Evolutionary conservation across 2,797 vertebrate genomes (phyloP), one percentile per base, ranked within the genome.

Genomic region (Streptopelia turtur): DNA sequence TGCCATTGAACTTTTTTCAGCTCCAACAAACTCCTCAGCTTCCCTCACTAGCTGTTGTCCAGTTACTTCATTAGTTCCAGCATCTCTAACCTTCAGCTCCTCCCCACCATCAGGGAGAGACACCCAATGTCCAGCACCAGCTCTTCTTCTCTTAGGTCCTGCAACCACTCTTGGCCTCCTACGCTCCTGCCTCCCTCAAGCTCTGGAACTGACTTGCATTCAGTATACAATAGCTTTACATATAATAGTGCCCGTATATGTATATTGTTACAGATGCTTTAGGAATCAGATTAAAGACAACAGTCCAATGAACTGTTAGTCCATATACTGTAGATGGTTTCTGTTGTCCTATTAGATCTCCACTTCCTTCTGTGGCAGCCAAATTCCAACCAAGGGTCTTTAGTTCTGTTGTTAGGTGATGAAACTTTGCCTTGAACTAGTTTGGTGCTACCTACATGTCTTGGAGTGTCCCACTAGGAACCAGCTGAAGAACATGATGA

Each of bases 161-260:
- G 23, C 20, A 69, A 53, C 33, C 11, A 30, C n/a, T 61, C 23
- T 55, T n/a, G 70, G 70, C 79, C 2, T 14, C 13, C 6, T 25
- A 0, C 10, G 13, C 39, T 70, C 8, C 43, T n/a, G n/a, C 10
- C 74, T 11, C 20, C 9, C 37, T 86, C 3, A 4, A 47, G 33
- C 28, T 74, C 52, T 0, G 0, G 39, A 57, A n/a, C 31, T 60
- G 55, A 60, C 39, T 71, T 0, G 0, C 37, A 55, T 28, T 63
- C 27, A 30, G 24, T 56, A 22, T 20, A 53, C 9, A 27, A 41
- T 33, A 66, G 16, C 23, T 87, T 81, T 65, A 53, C 5, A 30
- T 10, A 20, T 22, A 91, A 45, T 14, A 59, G 14, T 33, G 17
- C 14, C 41, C 21, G 30, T 52, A 21, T 39, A 16, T 30, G 20